phyloP scores from a whole-genome alignment of 2,113 vertebrate species.

The Gavialis gangeticus region DNA sequence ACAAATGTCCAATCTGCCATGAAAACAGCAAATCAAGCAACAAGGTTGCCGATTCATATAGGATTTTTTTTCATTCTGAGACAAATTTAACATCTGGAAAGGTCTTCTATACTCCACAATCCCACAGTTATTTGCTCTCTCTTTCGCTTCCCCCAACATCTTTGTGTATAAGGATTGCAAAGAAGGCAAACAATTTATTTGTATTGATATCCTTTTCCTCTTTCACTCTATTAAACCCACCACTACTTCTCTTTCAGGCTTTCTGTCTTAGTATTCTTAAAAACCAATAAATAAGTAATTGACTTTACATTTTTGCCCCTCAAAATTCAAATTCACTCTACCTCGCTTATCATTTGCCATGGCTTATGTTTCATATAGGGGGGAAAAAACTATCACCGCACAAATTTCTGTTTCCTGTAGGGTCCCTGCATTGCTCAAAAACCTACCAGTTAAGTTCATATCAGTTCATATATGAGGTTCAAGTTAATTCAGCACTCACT shows the following conservation, averaged over 20 bases:
- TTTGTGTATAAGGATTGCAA: not conserved
- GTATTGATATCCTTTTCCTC: accelerated
- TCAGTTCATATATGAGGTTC: not conserved
- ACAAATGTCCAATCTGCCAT: too few relatives aligned
- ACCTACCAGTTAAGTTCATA: not conserved
- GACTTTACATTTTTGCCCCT: not conserved
- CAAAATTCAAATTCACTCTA: not conserved
- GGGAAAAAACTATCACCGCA: too few relatives aligned
- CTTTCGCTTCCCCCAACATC: too few relatives aligned
- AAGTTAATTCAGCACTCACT: not conserved
- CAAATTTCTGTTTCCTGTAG: not conserved
- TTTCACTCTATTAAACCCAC: not conserved
- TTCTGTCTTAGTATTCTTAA: not conserved
- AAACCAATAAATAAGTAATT: not conserved
- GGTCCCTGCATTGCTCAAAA: not conserved
- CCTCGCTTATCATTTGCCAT: not conserved
- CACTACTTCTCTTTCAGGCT: accelerated
- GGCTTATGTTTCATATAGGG: not conserved
- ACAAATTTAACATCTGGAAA: too few relatives aligned
- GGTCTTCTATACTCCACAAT: too few relatives aligned
- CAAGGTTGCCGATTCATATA: too few relatives aligned
- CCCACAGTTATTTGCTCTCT: too few relatives aligned
- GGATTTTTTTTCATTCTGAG: too few relatives aligned
- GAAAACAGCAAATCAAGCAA: too few relatives aligned
- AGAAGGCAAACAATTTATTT: not conserved